These are phyloP conservation scores for Hoplias malabaricus DNA, from an alignment of 2,113 vertebrate genomes.

Conservation along the genomic window DNA sequence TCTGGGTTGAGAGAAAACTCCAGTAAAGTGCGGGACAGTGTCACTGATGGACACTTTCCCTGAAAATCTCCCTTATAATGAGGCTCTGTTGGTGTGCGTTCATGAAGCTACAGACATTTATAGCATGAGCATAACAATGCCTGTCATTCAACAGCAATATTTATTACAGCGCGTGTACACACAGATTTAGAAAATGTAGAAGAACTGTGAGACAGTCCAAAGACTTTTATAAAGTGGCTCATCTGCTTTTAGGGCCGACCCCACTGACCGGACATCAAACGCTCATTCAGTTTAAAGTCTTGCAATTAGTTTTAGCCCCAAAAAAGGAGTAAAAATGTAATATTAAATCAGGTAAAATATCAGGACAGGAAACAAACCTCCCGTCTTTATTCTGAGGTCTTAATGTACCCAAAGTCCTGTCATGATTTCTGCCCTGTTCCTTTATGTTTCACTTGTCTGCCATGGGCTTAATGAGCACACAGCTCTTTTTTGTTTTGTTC, in stretches of 20 bases:
- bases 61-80: conserved; percentile 33
- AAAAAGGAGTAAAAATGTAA: too few species aligned
- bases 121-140: conserved; percentile 13
- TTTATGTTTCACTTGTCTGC: too few species aligned
- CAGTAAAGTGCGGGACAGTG: conserved; percentile 6
- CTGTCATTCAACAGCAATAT: conserved; percentile 18
- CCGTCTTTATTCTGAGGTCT: too few species aligned
- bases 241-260: too few species aligned
- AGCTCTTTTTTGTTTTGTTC: too few species aligned
- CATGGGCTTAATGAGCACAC: too few species aligned
- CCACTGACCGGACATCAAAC: background rate
- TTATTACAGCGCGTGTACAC: background rate
- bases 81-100: conserved; percentile 2
- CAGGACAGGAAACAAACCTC: too few species aligned
- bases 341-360: too few species aligned
- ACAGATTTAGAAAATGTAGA: background rate
- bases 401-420: too few species aligned
- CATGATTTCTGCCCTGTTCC: too few species aligned
- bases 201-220: background rate
- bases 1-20: background rate
- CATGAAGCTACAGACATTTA: background rate
- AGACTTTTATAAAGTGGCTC: background rate
- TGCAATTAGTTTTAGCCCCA: too few species aligned
- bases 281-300: too few species aligned
- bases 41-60: conserved; percentile 26